Percentiles rank a stretch among this genome's conserved stretches.
These are phyloP conservation scores for Antheraea assamensis DNA, from an alignment of 2,888 invertebrate genomes.

Conservation along the genomic window DNA sequence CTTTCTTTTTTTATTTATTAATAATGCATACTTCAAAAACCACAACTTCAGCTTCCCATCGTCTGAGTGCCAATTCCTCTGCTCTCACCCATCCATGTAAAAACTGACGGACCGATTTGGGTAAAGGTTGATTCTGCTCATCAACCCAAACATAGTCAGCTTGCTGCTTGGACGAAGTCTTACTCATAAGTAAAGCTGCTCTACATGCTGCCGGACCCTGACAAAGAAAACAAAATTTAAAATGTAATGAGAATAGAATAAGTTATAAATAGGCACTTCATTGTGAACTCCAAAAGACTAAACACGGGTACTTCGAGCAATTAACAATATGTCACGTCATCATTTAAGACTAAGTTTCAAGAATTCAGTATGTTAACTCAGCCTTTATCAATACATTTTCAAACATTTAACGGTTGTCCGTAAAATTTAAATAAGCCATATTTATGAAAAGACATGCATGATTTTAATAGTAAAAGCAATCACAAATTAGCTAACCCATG, in stretches of 20 bases:
- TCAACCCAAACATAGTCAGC: conserved; percentile 58
- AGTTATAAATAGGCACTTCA: not conserved
- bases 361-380: too few relatives aligned
- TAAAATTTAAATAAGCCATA: too few relatives aligned
- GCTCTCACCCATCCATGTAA: conserved; percentile 68
- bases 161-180: conserved; percentile 41
- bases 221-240: not conserved
- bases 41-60: conserved; percentile 64
- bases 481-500: too few relatives aligned
- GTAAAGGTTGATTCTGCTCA: conserved; percentile 69
- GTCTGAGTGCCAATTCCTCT: conserved; percentile 56
- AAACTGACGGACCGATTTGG: conserved; percentile 62
- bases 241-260: not conserved
- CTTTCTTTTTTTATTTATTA: not conserved
- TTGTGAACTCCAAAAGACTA: not conserved
- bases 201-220: conserved; percentile 60
- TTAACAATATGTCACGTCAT: too few relatives aligned
- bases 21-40: conserved; percentile 58
- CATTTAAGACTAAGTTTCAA: too few relatives aligned
- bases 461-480: too few relatives aligned
- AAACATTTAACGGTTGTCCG: too few relatives aligned
- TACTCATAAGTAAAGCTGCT: conserved; percentile 36
- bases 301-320: not conserved
- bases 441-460: too few relatives aligned
- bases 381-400: too few relatives aligned